These are phyloP conservation scores for Tachyglossus aculeatus DNA, from an alignment of 2,797 vertebrate genomes.

Conservation along the genomic window DNA sequence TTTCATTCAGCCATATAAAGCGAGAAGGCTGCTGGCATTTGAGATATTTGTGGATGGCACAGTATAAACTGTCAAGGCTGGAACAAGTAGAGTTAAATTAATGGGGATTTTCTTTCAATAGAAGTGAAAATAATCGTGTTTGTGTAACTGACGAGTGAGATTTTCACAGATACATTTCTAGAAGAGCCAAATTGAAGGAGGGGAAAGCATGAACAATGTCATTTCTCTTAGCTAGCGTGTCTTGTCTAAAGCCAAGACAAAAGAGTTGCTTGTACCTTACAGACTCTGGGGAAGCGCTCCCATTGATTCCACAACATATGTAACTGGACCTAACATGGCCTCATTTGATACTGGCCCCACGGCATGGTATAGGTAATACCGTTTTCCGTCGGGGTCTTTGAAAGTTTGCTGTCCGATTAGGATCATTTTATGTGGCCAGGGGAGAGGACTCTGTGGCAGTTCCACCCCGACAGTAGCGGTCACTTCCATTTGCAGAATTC, in stretches of 20 bases:
- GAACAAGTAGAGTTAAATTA: not conserved
- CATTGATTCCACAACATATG: not conserved
- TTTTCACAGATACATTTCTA: too few species aligned
- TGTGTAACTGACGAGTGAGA: not conserved
- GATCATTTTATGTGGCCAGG: slow-evolving; percentile 31
- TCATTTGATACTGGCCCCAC: not conserved
- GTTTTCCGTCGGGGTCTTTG: slow-evolving; percentile 7
- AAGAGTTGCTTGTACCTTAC: slow-evolving; percentile 18
- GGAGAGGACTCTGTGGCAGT: slow-evolving; percentile 24
- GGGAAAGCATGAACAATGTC: not conserved
- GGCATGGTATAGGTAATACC: not conserved
- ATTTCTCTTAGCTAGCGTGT: not conserved
- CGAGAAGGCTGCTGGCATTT: not conserved
- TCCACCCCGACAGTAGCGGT: slow-evolving; percentile 11
- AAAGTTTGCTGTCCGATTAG: not conserved
- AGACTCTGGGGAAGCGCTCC: slow-evolving; percentile 6
- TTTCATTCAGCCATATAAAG: not conserved
- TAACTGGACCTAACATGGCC: not conserved
- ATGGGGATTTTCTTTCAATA: slow-evolving; percentile 12
- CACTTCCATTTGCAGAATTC: slow-evolving; percentile 13
- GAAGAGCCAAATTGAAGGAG: not conserved
- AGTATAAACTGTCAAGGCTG: not conserved
- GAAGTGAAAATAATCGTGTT: not conserved
- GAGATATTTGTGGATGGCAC: not conserved
- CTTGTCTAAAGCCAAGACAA: not conserved